Evolutionary conservation across 2,113 vertebrate species (phyloP), one percentile per base, ranked within the genome.

Genomic region (Pluvialis apricaria): DNA sequence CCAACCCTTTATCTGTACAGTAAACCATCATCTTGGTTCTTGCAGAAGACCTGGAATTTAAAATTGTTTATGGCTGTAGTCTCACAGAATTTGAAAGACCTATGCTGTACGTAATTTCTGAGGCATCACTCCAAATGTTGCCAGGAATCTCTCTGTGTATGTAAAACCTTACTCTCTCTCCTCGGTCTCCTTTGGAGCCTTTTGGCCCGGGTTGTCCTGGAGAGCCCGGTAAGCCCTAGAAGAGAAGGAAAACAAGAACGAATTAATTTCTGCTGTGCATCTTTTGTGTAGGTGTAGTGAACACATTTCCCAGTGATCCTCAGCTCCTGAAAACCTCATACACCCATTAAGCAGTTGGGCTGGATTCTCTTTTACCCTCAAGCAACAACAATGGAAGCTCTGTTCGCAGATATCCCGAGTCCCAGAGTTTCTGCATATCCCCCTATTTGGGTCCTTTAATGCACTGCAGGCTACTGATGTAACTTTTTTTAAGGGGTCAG

Each of bases 111-210:
- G 1, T 2, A 36, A 14, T 36, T 75, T 13, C 88, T 65, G 71
- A 91, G 72, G 65, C 86, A 82, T 32, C 70, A 40, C 2, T 28
- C 54, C 84, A 58, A 10, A 3, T 8, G 4, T 16, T 57, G 54
- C 49, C 69, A 80, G 49, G 75, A 57, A 57, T 45, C 29, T 9
- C 69, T 61, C 22, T 45, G 40, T 20, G 22, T 21, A 10, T 38
- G 29, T 80, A n/a, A 73, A 96, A 58, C 38, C 98, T 98, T 97
- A 99, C 98, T 95, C 94, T 97, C 85, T 98, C 97, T 76, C 98
- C 98, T 85, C 94, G 94, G 91, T 98, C 98, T 96, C 98, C 98
- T 98, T 98, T 98, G 58, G 97, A 97, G 58, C 98, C 98, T 57
- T 95, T 95, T 42, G 93, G 85, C 40, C 98, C 98, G 2, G 96